phyloP scores from a whole-genome alignment of 2,888 invertebrate genomes.

The Lomographa bimaculata region DNA sequence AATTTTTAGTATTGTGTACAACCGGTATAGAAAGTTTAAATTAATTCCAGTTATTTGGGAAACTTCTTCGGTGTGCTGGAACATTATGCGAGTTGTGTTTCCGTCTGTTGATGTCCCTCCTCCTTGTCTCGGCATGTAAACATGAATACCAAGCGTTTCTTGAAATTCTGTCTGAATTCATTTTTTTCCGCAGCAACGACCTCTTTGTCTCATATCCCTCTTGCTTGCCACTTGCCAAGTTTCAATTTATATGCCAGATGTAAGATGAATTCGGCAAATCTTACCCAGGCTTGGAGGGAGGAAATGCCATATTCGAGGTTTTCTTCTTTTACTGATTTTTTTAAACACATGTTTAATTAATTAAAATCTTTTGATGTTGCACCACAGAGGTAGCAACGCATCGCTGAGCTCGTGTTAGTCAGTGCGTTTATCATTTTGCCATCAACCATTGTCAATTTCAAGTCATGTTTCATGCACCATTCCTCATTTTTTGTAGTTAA shows the following conservation, averaged over 20 bases:
- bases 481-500: constrained; percentile 4
- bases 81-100: constrained; percentile 13
- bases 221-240: constrained; percentile 1
- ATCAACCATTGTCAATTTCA: constrained; percentile 27
- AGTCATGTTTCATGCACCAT: not conserved
- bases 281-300: constrained; percentile 27
- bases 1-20: not conserved
- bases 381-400: no score
- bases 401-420: constrained; percentile 24
- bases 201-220: not conserved
- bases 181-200: no score
- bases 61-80: constrained; percentile 2
- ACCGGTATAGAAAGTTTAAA: not conserved
- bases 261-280: constrained; percentile 20
- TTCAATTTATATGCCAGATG: constrained; percentile 13
- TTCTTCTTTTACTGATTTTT: no score
- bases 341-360: no score
- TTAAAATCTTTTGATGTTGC: no score
- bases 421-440: constrained; percentile 30
- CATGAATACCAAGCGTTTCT: constrained; percentile 1
- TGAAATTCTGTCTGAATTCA: not conserved
- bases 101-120: constrained; percentile 21
- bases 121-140: constrained; percentile 11
- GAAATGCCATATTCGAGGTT: constrained; percentile 24
- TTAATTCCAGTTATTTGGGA: not conserved